These are phyloP conservation scores for Hippolais icterina DNA, from an alignment of 2,113 vertebrate genomes.

Conservation along the genomic window DNA sequence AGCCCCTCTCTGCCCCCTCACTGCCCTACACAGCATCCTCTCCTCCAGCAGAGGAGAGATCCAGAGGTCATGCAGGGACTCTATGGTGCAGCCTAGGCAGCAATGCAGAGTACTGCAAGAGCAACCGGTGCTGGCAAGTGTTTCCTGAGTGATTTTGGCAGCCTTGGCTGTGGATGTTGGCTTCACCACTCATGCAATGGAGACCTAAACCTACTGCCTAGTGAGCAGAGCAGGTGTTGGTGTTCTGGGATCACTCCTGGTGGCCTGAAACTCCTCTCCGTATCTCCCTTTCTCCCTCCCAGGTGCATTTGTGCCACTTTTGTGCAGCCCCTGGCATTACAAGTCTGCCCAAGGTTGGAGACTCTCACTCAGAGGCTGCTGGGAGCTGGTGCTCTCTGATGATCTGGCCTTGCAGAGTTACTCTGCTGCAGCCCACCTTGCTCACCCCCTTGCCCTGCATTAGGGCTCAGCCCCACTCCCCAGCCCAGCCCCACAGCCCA, in stretches of 20 bases:
- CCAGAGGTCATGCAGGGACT: not conserved
- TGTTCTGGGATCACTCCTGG: not conserved
- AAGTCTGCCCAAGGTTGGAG: not conserved
- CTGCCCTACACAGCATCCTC: not conserved
- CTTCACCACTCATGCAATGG: accelerated
- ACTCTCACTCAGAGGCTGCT: not conserved
- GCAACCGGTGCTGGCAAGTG: not conserved
- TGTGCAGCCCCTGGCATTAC: not conserved
- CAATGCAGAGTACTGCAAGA: accelerated
- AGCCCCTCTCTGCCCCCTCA: not conserved
- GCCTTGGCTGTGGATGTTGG: not conserved
- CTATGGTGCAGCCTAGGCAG: not conserved
- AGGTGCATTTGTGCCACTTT: accelerated
- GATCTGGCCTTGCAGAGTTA: not conserved
- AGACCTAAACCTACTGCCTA: not conserved
- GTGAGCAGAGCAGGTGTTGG: not conserved
- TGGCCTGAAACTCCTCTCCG: not conserved
- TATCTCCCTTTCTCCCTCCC: not conserved
- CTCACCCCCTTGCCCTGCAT: too few species aligned
- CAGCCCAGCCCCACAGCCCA: not conserved
- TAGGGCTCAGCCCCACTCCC: not conserved
- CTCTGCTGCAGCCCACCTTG: not conserved
- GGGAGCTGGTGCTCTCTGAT: not conserved
- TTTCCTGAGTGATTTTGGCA: not conserved
- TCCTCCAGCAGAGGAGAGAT: not conserved